Conservation (phyloP, 1,140 invertebrate species). For the Drosophila malerkotliana region DNA sequence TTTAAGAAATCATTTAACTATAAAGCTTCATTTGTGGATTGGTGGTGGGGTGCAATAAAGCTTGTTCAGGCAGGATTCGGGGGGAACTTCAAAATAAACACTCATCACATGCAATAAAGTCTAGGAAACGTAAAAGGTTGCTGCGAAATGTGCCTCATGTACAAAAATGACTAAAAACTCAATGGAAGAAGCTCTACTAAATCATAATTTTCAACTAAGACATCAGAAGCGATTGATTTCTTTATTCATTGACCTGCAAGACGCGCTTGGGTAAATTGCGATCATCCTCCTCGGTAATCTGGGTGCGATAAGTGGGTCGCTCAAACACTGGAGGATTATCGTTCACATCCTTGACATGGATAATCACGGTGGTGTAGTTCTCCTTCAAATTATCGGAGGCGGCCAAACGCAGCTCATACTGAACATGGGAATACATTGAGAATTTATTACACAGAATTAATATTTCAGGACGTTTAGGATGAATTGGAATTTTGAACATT, state of each 20-base stretch:
- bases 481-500: constrained; percentile 41
- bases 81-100: constrained; percentile 39
- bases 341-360: constrained; percentile 97
- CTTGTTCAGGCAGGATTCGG: constrained; percentile 40
- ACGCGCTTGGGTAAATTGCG: constrained; percentile 96
- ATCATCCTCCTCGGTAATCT: constrained; percentile 98
- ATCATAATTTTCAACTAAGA: constrained; percentile 27
- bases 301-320: constrained; percentile 95
- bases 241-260: constrained; percentile 89
- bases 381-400: constrained; percentile 98
- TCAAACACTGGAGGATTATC: constrained; percentile 94
- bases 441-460: constrained; percentile 17
- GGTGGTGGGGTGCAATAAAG: constrained; percentile 37
- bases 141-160: constrained; percentile 21
- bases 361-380: constrained; percentile 97
- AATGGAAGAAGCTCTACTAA: constrained; percentile 37
- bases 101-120: constrained; percentile 63
- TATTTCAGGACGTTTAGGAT: neutral
- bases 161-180: constrained; percentile 24
- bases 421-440: constrained; percentile 37
- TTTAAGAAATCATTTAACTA: constrained; percentile 10
- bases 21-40: constrained; percentile 19
- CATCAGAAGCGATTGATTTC: constrained; percentile 10
- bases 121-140: constrained; percentile 38
- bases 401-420: constrained; percentile 96